A percentile compares a stretch with the other conserved stretches of the same genome.
Evolutionary conservation across 2,797 vertebrate genomes (phyloP).

Genomic region (Esox lucius): DNA sequence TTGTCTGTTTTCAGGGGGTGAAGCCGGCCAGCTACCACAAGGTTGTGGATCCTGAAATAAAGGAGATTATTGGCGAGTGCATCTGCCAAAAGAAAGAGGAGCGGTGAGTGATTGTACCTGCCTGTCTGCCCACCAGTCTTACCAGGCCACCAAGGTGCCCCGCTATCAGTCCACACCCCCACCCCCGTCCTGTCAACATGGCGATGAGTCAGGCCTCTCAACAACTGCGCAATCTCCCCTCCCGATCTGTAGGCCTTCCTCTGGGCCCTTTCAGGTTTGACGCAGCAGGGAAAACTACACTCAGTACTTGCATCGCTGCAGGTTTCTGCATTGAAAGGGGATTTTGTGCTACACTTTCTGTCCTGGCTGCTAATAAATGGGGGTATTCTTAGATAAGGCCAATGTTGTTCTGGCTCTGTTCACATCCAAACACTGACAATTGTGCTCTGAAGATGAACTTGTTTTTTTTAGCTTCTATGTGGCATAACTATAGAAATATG

Average conservation of each 20-base stretch:
- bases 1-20: constrained; percentile 80
- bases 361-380: background rate
- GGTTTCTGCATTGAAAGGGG: constrained; percentile 15
- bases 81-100: constrained; percentile 99
- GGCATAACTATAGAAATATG: constrained; percentile 13
- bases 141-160: constrained; percentile 38
- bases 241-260: constrained; percentile 46
- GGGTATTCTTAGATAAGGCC: constrained; percentile 2
- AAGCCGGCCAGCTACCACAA: constrained; percentile 99
- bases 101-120: constrained; percentile 82
- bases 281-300: constrained; percentile 33
- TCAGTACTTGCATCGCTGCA: constrained; percentile 17
- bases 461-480: constrained; percentile 11
- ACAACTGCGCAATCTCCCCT: constrained; percentile 43
- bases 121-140: constrained; percentile 16
- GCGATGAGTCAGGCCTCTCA: constrained; percentile 43
- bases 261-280: constrained; percentile 40
- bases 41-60: constrained; percentile 95
- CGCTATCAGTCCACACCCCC: constrained; percentile 36
- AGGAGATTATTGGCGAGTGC: constrained; percentile 98
- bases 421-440: background rate
- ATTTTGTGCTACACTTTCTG: constrained; percentile 19
- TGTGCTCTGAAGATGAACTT: background rate
- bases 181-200: constrained; percentile 24
- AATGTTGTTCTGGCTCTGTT: background rate